Evolutionary conservation across 1,140 invertebrate genomes (phyloP), one percentile per base, ranked within the genome.

Genomic region (Drosophila gunungcola): DNA sequence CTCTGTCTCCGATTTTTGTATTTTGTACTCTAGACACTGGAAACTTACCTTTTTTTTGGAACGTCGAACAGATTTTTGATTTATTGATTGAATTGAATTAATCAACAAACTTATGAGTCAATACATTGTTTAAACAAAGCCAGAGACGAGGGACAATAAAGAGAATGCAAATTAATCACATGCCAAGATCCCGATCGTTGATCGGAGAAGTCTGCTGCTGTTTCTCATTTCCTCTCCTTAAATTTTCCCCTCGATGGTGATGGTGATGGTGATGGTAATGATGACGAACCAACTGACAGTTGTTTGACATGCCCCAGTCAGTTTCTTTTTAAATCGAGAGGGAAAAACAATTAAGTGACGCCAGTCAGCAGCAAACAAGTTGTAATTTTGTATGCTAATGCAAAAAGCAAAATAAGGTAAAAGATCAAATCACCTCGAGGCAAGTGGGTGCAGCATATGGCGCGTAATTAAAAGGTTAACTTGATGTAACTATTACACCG

Each of bases 291-390:
- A 80, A 84, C 84, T 88, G 84, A 89, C 84, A 89, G 84, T 89
- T 89, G 84, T 84, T 89, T 89, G 84, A 89, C 85, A 80, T 89
- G 83, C 73, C 82, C 83, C 82, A 86, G 82, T 86, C 83, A 83
- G 83, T 83, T 49, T 41, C 52, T n/a, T 21, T 56, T 7, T 7
- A 42, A 32, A 45, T 46, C 53, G 67, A 54, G 52, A 54, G 63
- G 64, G 42, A 64, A 61, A 89, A 88, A 78, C 84, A 90, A 89
- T 89, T 89, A 89, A 90, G 64, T 89, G 84, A 78, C 69, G 73
- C 73, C 73, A 76, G 61, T 27, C 61, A 64, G 49, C 62, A 64
- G 49, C 62, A 65, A 78, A 78, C 65, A 78, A 78, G 75, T 78
- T 78, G 75, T 78, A 72, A 78, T 75, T 78, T 78, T 77, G 78